Percentiles rank a stretch among this genome's conserved stretches.
These are phyloP conservation scores for Crypturellus undulatus DNA, from an alignment of 2,113 vertebrate species.

Conservation along the genomic window DNA sequence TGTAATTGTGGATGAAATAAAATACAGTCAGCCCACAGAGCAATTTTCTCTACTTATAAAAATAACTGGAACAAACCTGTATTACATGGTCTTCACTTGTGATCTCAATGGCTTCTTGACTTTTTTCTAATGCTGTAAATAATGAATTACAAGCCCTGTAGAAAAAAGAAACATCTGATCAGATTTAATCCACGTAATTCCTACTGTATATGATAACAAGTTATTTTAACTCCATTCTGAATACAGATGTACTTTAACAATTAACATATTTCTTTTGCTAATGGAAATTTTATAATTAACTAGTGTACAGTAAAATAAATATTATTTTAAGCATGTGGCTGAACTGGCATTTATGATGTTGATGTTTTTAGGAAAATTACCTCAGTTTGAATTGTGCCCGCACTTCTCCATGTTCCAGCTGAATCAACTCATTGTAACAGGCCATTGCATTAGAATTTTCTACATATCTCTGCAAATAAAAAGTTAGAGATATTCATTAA, in stretches of 20 bases:
- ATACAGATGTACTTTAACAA: not conserved
- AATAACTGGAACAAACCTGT: conserved; percentile 84
- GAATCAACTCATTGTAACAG: conserved; percentile 96
- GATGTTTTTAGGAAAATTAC: conserved; percentile 70
- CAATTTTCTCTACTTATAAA: conserved; percentile 9
- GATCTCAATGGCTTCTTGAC: conserved; percentile 98
- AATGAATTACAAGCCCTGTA: conserved; percentile 93
- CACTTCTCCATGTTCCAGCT: conserved; percentile 94
- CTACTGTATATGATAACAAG: not conserved
- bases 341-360: not conserved
- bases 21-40: not conserved
- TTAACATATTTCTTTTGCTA: not conserved
- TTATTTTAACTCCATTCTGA: not conserved
- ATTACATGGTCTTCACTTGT: conserved; percentile 95
- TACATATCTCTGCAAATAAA: conserved; percentile 86
- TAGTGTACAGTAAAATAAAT: not conserved
- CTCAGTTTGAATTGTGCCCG: conserved; percentile 96
- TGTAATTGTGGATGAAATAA: not conserved
- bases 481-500: conserved; percentile 43
- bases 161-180: not conserved
- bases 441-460: conserved; percentile 95
- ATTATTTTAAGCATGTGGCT: not conserved
- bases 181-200: not conserved
- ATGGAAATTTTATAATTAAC: not conserved
- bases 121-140: conserved; percentile 96